Percentiles rank a stretch among this genome's conserved stretches.
These are phyloP conservation scores for Chironomus tepperi DNA, from an alignment of 1,140 invertebrate species.

Conservation along the genomic window DNA sequence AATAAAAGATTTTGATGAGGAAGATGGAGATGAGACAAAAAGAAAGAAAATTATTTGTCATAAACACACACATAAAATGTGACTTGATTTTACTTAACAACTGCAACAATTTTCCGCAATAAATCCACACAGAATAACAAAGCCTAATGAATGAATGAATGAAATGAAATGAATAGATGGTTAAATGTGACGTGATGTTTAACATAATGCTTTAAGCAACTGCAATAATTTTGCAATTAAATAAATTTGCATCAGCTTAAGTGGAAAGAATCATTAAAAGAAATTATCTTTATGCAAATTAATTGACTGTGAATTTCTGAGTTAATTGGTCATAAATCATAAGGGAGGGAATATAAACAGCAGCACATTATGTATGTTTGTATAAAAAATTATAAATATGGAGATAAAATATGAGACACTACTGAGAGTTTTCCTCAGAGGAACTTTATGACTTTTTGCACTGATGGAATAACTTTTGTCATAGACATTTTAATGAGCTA, in stretches of 20 bases:
- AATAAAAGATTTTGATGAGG: too few species aligned
- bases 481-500: too few species aligned
- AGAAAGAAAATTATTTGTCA: background rate
- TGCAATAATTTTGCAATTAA: conserved; percentile 11
- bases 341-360: background rate
- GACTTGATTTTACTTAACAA: background rate
- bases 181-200: background rate
- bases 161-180: conserved; percentile 3
- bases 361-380: background rate
- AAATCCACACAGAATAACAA: background rate
- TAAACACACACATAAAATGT: conserved; percentile 2
- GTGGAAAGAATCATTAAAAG: background rate
- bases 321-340: conserved; percentile 8
- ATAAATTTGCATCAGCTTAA: background rate
- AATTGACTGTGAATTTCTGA: conserved; percentile 13
- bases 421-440: background rate
- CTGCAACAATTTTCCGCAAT: background rate
- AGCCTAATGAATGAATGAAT: background rate
- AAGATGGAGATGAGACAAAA: too few species aligned
- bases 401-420: background rate
- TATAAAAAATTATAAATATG: background rate
- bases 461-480: too few species aligned
- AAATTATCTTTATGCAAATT: conserved; percentile 8
- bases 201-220: background rate
- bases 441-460: too few species aligned